Evolutionary conservation across 2,888 invertebrate genomes (phyloP), one percentile per base, ranked within the genome.

Genomic region (Eristalinus sepulchralis): DNA sequence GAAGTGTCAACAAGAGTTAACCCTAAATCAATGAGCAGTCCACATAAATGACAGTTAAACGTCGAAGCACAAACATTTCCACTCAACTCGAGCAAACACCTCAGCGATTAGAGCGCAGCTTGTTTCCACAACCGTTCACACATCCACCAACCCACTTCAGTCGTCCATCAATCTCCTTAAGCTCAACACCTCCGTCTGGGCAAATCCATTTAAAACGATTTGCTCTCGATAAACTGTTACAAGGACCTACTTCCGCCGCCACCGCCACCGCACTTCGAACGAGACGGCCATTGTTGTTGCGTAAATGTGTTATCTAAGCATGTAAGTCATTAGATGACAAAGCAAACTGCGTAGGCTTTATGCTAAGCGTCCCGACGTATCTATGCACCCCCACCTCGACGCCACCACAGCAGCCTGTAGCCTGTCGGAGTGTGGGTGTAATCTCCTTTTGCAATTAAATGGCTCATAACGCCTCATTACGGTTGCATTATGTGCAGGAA

Each of bases 401-500:
- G n/a, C 22, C 2, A 47, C 33, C 59, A n/a, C 13, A 67, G 27
- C 9, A 2, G n/a, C n/a, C n/a, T n/a, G n/a, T n/a, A 53, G 17
- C 72, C 57, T 20, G 47, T 31, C 57, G 11, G 22, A 22, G 57
- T 60, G 59, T 33, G 68, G 17, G 59, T 72, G 79, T 76, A 83
- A 83, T 87, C 83, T 83, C 62, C 87, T 83, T 83, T 83, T 77
- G 83, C 72, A 80, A 87, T 83, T 87, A 87, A 83, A 87, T 83
- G 79, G 76, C 80, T 87, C 87, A 87, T 87, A 83, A 87, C 83
- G 87, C 83, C 87, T 83, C 87, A 87, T 87, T 87, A 83, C 57
- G 87, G 83, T 76, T 83, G 76, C 79, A 87, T 86, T 83, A 86
- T 86, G 70, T 71, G 67, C 75, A 57, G 60, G 73, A 75, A 87